phyloP scores from a whole-genome alignment of 2,113 vertebrate genomes.

The Struthidea cinerea region DNA sequence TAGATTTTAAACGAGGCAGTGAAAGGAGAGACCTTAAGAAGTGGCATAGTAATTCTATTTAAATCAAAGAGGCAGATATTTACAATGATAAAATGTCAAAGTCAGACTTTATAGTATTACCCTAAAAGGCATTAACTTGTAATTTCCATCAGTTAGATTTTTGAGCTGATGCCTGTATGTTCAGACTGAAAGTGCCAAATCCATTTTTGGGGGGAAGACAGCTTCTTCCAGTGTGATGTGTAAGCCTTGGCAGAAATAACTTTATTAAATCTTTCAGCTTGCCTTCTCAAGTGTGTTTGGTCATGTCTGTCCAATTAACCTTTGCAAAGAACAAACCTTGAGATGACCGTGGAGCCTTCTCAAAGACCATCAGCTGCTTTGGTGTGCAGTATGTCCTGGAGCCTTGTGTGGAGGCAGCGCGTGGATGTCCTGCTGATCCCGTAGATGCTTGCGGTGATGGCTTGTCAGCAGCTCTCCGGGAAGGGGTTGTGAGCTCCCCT shows the following conservation, averaged over 20 bases:
- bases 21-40: neutral
- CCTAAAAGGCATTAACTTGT: neutral
- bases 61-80: constrained; percentile 1
- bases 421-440: accelerated
- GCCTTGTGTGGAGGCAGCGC: neutral
- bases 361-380: neutral
- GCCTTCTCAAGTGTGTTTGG: neutral
- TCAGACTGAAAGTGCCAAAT: neutral
- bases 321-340: neutral
- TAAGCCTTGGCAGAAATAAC: neutral
- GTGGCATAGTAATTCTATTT: neutral
- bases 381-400: neutral
- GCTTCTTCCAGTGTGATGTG: neutral
- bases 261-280: neutral
- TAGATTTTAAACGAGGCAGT: neutral
- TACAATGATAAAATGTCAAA: neutral
- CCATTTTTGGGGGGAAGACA: neutral
- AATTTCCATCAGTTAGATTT: neutral
- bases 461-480: neutral
- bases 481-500: neutral
- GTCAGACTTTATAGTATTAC: neutral
- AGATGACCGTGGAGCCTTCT: neutral
- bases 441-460: accelerated
- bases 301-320: neutral
- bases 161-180: neutral